Conservation (phyloP, 2,888 invertebrate genomes). For the Amblyjoppa proteus region DNA sequence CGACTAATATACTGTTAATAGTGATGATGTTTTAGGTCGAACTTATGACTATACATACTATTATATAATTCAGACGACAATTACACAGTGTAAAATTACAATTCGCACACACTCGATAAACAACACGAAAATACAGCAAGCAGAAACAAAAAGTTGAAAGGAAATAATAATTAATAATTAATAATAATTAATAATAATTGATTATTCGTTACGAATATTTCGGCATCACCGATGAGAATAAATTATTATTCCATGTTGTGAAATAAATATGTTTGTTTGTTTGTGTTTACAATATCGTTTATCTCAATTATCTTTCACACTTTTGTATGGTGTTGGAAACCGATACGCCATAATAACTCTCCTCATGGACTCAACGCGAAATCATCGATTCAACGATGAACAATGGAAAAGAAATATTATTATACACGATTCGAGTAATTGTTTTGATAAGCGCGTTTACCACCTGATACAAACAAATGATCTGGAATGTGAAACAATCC, state of each 20-base stretch:
- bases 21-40: constrained; percentile 43
- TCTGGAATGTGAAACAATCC: constrained; percentile 44
- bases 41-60: constrained; percentile 42
- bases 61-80: constrained; percentile 35
- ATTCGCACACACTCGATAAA: constrained; percentile 27
- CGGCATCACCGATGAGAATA: constrained; percentile 79
- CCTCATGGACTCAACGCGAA: constrained; percentile 39
- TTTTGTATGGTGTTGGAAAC: constrained; percentile 66
- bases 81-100: constrained; percentile 39
- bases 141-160: not conserved
- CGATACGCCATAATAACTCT: constrained; percentile 23
- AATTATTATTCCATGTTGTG: constrained; percentile 74
- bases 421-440: constrained; percentile 7
- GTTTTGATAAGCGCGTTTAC: constrained; percentile 28
- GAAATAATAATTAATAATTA: not conserved
- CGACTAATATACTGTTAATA: constrained; percentile 51
- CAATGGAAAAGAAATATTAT: constrained; percentile 37
- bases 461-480: constrained; percentile 22
- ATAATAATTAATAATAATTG: not conserved
- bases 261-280: constrained; percentile 78
- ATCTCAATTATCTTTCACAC: constrained; percentile 73
- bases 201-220: constrained; percentile 76
- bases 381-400: constrained; percentile 13
- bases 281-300: constrained; percentile 62
- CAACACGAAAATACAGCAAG: not conserved